Evolutionary conservation across 2,888 invertebrate genomes (phyloP), one percentile per base, ranked within the genome.

Genomic region (Ochropleura plecta): DNA sequence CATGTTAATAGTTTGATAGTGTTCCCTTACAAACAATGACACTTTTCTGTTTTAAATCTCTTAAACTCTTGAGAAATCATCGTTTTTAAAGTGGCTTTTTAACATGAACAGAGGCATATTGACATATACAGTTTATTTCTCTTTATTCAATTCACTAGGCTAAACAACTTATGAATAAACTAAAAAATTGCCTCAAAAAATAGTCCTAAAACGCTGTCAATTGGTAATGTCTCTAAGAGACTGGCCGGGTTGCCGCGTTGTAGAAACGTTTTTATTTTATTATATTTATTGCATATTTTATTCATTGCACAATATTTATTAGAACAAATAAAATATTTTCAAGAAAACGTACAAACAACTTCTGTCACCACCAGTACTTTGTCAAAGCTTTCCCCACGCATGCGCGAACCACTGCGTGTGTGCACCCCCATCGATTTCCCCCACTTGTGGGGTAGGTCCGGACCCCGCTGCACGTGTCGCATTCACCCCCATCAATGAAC

Each of bases 381-480:
- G 67, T 59, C 59, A 60, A 46, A 68, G 67, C 67, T 70, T 70
- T 67, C 18, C 64, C 14, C 40, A 76, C 92, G 91, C 90, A 90
- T 94, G 95, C 95, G 95, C 93, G 92, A 84, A 84, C 68, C 88
- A 88, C 91, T 92, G 93, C 92, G 92, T 92, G 91, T 89, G 88
- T 90, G 87, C 88, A 81, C 88, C 88, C 88, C 89, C 94, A 96
- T 96, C 94, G 95, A 94, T 94, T 90, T 84, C 82, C 83, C 89
- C 88, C 93, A 95, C 91, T 94, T 89, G 93, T 96, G 94, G 91
- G 95, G 94, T 94, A 95, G 95, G 95, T 95, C 94, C 90, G 88
- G 93, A 88, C 76, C 51, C 49, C 60, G 65, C n/a, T 85, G 89
- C 95, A 94, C 93, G 94, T 85, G 86, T 76, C 84, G 78, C 86